These are phyloP conservation scores for Zophobas atratus DNA, from an alignment of 1,140 invertebrate species.

Conservation along the genomic window DNA sequence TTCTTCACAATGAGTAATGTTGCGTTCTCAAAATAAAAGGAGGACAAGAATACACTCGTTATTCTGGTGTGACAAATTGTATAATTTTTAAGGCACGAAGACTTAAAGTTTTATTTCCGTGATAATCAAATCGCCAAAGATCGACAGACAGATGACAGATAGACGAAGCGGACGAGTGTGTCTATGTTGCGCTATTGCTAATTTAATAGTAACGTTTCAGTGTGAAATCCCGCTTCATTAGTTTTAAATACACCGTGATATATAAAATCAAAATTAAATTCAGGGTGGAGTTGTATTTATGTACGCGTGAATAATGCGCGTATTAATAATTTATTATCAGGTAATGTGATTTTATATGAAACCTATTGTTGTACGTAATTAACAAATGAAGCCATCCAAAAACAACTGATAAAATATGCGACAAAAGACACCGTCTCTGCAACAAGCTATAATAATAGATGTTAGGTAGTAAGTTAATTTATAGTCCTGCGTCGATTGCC, in stretches of 20 bases:
- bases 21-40: too few species aligned
- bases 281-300: constrained; percentile 37
- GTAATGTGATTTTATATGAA: constrained; percentile 37
- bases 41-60: too few species aligned
- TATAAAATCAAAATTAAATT: constrained; percentile 41
- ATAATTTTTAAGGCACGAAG: too few species aligned
- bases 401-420: constrained; percentile 51
- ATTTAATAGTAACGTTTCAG: too few species aligned
- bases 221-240: constrained; percentile 11
- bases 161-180: too few species aligned
- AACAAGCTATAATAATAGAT: constrained; percentile 57
- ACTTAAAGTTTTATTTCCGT: too few species aligned
- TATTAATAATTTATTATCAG: constrained; percentile 38
- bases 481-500: constrained; percentile 57
- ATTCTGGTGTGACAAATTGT: too few species aligned
- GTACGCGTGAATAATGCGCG: constrained; percentile 35
- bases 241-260: constrained; percentile 21
- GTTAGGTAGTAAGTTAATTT: constrained; percentile 58
- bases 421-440: constrained; percentile 56
- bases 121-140: too few species aligned
- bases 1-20: too few species aligned
- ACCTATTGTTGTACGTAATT: constrained; percentile 34
- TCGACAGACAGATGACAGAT: too few species aligned
- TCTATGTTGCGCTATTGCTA: too few species aligned
- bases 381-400: constrained; percentile 43